These are phyloP conservation scores for Incurvaria masculella DNA, from an alignment of 2,888 invertebrate species.

Conservation along the genomic window DNA sequence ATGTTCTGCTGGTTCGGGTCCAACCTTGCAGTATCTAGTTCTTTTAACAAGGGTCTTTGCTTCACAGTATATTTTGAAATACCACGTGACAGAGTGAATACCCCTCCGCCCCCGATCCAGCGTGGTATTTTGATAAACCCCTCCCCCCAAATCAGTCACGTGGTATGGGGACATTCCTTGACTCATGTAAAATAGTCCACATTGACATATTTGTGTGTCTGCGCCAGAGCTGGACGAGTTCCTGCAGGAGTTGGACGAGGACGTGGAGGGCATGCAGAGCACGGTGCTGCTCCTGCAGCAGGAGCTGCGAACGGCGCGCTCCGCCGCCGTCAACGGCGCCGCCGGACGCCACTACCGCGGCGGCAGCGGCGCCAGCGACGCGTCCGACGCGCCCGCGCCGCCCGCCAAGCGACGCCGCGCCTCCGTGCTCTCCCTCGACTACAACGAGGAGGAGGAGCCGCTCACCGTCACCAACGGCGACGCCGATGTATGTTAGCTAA, in stretches of 20 bases:
- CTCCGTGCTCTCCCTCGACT: slow-evolving; percentile 69
- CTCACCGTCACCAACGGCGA: slow-evolving; percentile 68
- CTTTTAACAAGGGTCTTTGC: too few species aligned
- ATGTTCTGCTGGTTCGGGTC: too few species aligned
- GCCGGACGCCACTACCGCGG: slow-evolving; percentile 36
- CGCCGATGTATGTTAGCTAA: too few species aligned
- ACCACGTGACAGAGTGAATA: too few species aligned
- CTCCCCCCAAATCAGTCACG: too few species aligned
- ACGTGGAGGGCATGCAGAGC: slow-evolving; percentile 98
- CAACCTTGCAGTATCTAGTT: too few species aligned
- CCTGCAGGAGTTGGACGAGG: slow-evolving; percentile 93
- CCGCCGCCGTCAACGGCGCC: slow-evolving; percentile 36
- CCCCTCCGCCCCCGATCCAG: neutral
- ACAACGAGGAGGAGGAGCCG: slow-evolving; percentile 72
- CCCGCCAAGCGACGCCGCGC: slow-evolving; percentile 66
- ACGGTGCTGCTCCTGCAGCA: slow-evolving; percentile 93
- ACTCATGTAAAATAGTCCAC: neutral
- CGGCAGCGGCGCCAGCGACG: slow-evolving; percentile 38
- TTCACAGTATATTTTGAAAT: neutral
- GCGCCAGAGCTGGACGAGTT: slow-evolving; percentile 89
- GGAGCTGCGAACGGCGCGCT: slow-evolving; percentile 76
- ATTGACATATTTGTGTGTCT: neutral
- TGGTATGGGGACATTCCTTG: too few species aligned
- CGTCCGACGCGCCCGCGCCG: slow-evolving; percentile 27
- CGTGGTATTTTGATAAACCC: too few species aligned